phyloP scores from a whole-genome alignment of 23 tunicate genomes.

The Aplidium turbinatum region DNA sequence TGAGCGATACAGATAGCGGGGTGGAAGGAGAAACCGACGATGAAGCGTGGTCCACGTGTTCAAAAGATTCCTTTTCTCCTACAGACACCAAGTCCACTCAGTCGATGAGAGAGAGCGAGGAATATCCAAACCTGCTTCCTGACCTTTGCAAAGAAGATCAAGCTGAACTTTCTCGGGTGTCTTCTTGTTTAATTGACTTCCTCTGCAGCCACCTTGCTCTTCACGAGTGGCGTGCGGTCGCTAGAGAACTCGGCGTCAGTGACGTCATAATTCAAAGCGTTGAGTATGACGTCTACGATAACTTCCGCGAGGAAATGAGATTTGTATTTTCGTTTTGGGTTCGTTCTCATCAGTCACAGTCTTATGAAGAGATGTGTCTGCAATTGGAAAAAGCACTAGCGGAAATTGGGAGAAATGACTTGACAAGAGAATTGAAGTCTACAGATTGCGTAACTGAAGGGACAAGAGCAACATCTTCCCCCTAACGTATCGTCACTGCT shows the following conservation, averaged over 20 bases:
- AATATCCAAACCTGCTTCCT: too few relatives aligned
- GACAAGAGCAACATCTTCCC: too few relatives aligned
- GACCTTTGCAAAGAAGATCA: not conserved
- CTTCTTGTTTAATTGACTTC: constrained; percentile 30
- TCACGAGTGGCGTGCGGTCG: constrained; percentile 72
- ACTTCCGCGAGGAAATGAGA: constrained; percentile 52
- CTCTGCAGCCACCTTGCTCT: constrained; percentile 37
- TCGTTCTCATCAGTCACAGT: not conserved
- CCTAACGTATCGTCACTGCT: too few relatives aligned
- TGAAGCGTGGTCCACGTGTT: not conserved
- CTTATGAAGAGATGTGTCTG: not conserved
- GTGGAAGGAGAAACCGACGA: constrained; percentile 52
- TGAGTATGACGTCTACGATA: constrained; percentile 63
- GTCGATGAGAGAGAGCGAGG: too few relatives aligned
- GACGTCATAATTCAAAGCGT: constrained; percentile 63
- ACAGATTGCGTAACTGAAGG: too few relatives aligned
- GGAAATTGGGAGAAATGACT: constrained; percentile 57
- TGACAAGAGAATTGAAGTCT: constrained; percentile 18
- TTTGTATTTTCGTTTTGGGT: constrained; percentile 60
- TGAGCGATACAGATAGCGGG: constrained; percentile 57
- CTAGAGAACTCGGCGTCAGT: constrained; percentile 54
- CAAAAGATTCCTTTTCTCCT: too few relatives aligned
- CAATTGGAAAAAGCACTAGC: constrained; percentile 22
- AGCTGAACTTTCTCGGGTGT: constrained; percentile 10
- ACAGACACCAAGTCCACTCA: too few relatives aligned